A percentile compares a stretch with the other conserved stretches of the same genome.
These are phyloP conservation scores for Gallinago media DNA, from an alignment of 2,113 vertebrate species.

Conservation along the genomic window DNA sequence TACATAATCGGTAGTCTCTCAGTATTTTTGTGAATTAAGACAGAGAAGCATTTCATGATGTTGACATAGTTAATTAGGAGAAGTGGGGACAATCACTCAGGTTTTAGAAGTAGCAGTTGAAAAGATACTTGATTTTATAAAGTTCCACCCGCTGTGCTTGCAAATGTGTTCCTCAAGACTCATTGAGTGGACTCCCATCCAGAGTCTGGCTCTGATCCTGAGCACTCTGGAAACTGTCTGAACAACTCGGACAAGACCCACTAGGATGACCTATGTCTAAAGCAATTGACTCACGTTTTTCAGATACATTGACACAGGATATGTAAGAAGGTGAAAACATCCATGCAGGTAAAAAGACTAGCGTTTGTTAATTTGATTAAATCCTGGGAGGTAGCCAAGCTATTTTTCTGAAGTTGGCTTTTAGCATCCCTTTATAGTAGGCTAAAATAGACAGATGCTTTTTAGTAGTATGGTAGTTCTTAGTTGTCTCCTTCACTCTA, in stretches of 20 bases:
- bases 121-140: background rate
- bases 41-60: background rate
- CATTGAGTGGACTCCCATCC: background rate
- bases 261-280: background rate
- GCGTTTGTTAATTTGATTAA: background rate
- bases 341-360: conserved; percentile 37
- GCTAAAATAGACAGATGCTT: conserved; percentile 4
- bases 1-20: background rate
- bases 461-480: background rate
- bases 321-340: background rate
- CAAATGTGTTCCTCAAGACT: background rate
- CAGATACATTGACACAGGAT: conserved; percentile 1
- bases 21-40: background rate
- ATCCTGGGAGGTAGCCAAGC: background rate
- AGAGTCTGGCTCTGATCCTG: background rate
- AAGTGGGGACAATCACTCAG: background rate
- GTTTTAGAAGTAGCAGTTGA: background rate
- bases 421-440: background rate
- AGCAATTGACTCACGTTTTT: background rate
- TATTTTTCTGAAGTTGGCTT: background rate
- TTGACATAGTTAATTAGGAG: background rate
- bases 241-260: background rate
- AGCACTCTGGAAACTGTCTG: background rate
- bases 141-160: background rate
- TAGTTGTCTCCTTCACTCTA: background rate